Percentiles rank a stretch among this genome's conserved stretches.
phyloP scores from a whole-genome alignment of 2,797 vertebrate species.

The Chaetodon trifasciatus region DNA sequence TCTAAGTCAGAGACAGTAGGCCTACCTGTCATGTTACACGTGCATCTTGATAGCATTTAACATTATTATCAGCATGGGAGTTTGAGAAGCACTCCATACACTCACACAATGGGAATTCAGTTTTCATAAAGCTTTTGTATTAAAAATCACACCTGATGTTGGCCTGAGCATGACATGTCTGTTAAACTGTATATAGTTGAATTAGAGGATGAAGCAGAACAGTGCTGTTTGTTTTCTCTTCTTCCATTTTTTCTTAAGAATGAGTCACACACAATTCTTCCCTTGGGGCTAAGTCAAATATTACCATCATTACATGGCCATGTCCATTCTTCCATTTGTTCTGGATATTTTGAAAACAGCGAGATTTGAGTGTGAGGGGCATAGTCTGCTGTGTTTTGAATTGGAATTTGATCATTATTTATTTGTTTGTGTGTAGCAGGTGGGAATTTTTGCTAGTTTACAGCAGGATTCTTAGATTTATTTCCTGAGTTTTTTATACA shows the following conservation, averaged over 20 bases:
- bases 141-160: constrained; percentile 21
- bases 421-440: not conserved
- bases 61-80: constrained; percentile 5
- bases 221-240: constrained; percentile 22
- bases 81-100: constrained; percentile 6
- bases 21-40: not conserved
- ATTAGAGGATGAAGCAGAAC: constrained; percentile 16
- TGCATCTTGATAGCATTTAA: not conserved
- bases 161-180: constrained; percentile 7
- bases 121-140: not conserved
- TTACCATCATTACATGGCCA: constrained; percentile 17
- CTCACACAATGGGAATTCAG: not conserved
- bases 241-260: constrained; percentile 23
- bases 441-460: not conserved
- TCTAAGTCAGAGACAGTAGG: not conserved
- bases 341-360: constrained; percentile 1
- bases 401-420: not conserved
- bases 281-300: constrained; percentile 30
- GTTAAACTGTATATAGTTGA: constrained; percentile 16
- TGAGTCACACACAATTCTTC: constrained; percentile 34
- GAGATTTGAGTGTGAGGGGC: not conserved
- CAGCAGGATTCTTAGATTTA: not conserved
- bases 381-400: not conserved
- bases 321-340: constrained; percentile 26
- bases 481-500: constrained; percentile 9